Conservation (phyloP, 2,113 vertebrate species). For the Lagopus leucura region DNA sequence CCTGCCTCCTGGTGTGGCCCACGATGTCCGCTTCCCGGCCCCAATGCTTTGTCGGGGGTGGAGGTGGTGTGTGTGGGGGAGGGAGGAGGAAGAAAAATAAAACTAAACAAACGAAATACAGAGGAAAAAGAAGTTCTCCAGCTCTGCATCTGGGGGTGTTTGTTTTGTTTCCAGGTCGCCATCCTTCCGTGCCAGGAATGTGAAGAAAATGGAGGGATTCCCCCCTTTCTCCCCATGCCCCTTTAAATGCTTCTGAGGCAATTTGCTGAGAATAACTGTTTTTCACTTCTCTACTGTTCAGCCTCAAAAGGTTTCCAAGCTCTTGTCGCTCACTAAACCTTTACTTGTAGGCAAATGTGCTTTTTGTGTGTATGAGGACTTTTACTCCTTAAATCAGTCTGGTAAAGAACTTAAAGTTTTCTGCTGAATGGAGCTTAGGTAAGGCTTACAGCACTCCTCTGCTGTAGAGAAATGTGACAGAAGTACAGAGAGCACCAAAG, state of each 20-base stretch:
- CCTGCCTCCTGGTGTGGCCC: fast-evolving
- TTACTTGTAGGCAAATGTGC: fast-evolving
- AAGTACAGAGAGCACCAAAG: background rate
- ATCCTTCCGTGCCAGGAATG: background rate
- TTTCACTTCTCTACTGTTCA: fast-evolving
- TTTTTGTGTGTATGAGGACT: background rate
- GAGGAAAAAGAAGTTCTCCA: background rate
- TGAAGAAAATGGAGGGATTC: background rate
- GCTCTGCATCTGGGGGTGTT: background rate
- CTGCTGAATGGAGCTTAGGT: background rate
- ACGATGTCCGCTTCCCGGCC: too few species aligned
- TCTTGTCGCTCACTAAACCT: fast-evolving
- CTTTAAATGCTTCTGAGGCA: background rate
- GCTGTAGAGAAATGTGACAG: background rate
- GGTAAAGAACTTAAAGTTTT: background rate
- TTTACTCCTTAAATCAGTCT: background rate
- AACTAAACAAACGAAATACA: background rate
- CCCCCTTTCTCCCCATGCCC: too few species aligned
- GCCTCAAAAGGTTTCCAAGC: fast-evolving
- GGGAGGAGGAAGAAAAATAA: fast-evolving
- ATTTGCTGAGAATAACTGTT: background rate
- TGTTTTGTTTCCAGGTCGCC: background rate
- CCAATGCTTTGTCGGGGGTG: too few species aligned
- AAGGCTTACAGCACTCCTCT: background rate
- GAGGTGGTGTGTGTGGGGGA: too few species aligned